Evolutionary conservation across 2,888 invertebrate species (phyloP).

Genomic region (Agriopis aurantiaria): DNA sequence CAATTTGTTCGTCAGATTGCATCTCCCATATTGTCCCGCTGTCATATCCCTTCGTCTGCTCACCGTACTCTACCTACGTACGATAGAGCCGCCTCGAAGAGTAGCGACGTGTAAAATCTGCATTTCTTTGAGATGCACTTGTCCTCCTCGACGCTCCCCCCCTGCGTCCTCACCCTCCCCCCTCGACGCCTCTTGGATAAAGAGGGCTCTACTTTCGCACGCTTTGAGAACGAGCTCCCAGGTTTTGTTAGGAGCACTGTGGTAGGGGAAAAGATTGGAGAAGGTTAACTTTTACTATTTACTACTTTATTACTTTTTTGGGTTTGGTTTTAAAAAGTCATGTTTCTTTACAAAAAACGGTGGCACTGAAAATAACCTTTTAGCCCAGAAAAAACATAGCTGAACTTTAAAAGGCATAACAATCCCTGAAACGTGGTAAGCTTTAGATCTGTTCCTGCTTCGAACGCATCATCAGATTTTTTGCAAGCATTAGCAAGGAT

Average conservation of each 20-base stretch:
- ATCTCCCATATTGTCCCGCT: not conserved
- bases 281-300: not conserved
- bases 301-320: not conserved
- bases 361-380: no score
- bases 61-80: slow-evolving; percentile 56
- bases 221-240: slow-evolving; percentile 77
- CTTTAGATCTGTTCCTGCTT: no score
- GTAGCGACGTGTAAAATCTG: slow-evolving; percentile 87
- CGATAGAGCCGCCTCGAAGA: slow-evolving; percentile 80
- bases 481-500: no score
- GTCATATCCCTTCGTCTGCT: slow-evolving; percentile 43
- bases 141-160: slow-evolving; percentile 59
- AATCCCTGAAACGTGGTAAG: no score
- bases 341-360: no score
- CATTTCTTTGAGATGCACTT: slow-evolving; percentile 87
- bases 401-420: no score
- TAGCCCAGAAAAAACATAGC: no score
- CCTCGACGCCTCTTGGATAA: slow-evolving; percentile 78
- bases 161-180: slow-evolving; percentile 43
- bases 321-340: no score
- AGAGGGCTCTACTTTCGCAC: slow-evolving; percentile 83
- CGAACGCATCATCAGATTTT: no score
- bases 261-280: slow-evolving; percentile 16
- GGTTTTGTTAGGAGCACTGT: slow-evolving; percentile 74
- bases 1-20: not conserved